phyloP scores from a whole-genome alignment of 2,888 invertebrate species.

The Habrosyne pyritoides region DNA sequence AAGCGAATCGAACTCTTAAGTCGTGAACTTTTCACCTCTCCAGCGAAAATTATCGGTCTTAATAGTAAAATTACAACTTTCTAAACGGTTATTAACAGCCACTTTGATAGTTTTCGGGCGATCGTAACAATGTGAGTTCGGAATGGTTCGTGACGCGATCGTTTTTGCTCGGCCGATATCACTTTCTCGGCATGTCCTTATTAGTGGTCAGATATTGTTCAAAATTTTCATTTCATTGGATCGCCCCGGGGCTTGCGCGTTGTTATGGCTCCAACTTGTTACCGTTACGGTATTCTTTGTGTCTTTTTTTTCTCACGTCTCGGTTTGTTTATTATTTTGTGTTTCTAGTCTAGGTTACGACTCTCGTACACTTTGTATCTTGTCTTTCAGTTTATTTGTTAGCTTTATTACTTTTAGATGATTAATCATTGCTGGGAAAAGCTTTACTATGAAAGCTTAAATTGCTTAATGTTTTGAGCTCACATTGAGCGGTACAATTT shows the following conservation, averaged over 20 bases:
- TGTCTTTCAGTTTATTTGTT: neutral
- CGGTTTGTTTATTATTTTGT: conserved; percentile 1
- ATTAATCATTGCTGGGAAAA: neutral
- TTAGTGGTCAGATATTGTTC: conserved; percentile 65
- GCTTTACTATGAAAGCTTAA: neutral
- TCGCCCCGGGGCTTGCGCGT: conserved; percentile 33
- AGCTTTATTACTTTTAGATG: neutral
- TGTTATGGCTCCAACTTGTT: conserved; percentile 32
- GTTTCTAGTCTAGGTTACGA: neutral
- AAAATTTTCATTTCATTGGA: conserved; percentile 64
- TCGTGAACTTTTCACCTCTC: conserved; percentile 53
- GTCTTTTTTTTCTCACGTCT: conserved; percentile 5
- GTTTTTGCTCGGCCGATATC: conserved; percentile 54
- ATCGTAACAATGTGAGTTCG: conserved; percentile 7
- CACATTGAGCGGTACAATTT: neutral
- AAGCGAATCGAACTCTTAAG: conserved; percentile 37
- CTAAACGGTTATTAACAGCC: conserved; percentile 63
- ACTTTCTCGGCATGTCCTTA: conserved; percentile 76
- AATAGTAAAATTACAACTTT: conserved; percentile 67
- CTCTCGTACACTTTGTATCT: neutral
- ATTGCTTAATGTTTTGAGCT: neutral
- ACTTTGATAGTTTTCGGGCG: conserved; percentile 39
- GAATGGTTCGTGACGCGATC: conserved; percentile 24
- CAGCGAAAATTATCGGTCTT: conserved; percentile 53
- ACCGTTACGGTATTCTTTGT: conserved; percentile 30